A percentile compares a stretch with the other conserved stretches of the same genome.
These are phyloP conservation scores for Leptarthrus brevirostris DNA, from an alignment of 2,888 invertebrate genomes.

Conservation along the genomic window DNA sequence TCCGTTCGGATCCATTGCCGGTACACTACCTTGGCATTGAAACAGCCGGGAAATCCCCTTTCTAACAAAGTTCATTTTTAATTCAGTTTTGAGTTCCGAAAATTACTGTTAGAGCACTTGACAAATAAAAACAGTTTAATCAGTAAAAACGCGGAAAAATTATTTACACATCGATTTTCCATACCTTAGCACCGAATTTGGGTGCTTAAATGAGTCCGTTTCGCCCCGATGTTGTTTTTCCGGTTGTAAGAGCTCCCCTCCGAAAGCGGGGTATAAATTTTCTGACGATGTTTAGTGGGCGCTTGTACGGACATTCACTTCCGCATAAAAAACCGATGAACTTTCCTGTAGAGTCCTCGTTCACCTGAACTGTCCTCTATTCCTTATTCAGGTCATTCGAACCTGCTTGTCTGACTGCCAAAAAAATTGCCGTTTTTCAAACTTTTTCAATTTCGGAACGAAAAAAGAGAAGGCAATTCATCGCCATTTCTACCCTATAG, in stretches of 20 bases:
- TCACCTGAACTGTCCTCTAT: neutral
- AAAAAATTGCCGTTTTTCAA: slow-evolving; percentile 31
- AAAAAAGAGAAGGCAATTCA: slow-evolving; percentile 16
- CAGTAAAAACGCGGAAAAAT: slow-evolving; percentile 46
- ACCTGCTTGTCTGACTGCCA: neutral
- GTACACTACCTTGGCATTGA: neutral
- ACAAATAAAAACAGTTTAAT: slow-evolving; percentile 49
- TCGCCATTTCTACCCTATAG: slow-evolving; percentile 23
- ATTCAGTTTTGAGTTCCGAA: slow-evolving; percentile 33
- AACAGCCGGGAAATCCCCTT: neutral
- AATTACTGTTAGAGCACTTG: slow-evolving; percentile 43
- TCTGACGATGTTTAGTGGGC: neutral
- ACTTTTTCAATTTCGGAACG: slow-evolving; percentile 40
- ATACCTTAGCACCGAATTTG: slow-evolving; percentile 2
- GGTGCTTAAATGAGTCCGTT: neutral
- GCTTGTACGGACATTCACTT: neutral
- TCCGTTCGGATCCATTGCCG: neutral
- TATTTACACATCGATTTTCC: slow-evolving; percentile 49
- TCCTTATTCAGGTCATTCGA: neutral
- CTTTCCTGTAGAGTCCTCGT: neutral
- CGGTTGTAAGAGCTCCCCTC: neutral
- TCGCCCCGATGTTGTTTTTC: neutral
- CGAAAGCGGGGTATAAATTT: neutral
- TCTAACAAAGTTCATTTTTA: slow-evolving; percentile 16
- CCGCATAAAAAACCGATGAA: slow-evolving; percentile 12